Evolutionary conservation across 2,113 vertebrate species (phyloP), one percentile per base, ranked within the genome.

Genomic region (Taurulus bubalis): DNA sequence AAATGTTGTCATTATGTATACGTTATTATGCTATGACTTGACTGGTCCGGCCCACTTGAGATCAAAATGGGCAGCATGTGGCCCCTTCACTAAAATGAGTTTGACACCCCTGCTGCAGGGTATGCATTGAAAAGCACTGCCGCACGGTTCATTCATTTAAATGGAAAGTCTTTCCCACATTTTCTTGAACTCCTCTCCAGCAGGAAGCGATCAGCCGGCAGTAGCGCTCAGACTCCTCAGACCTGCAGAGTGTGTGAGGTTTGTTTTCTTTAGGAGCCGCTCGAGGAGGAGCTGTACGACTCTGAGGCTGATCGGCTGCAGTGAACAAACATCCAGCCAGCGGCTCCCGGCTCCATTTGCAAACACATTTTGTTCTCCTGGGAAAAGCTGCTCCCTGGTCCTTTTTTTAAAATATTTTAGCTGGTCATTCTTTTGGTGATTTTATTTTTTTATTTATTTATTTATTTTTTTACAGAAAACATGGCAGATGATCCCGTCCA

Each of bases 331-430:
- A 63, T 71, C 22, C 3, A 71, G 45, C 0, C 12, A 45, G 11
- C 58, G 11, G 51, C 12, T 83, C 82, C 66, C 63, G 38, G 77
- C 76, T 62, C 77, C 77, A 51, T 70, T 70, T 79, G 80, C 76
- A 30, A 81, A 66, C 83, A 56, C 40, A 53, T 84, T 87, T 89
- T 47, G 38, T 42, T 79, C 47, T 76, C 85, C 58, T 69, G 82
- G 47, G 85, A 90, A 83, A 80, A 87, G 58, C 68, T 67, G 36
- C 73, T 47, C 15, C 55, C 11, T 26, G 64, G 63, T 74, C 84
- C 75, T 69, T 53, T 51, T 49, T 42, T 75, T n/a, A n/a, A n/a
- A 72, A 77, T 70, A 75, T 55, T 72, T 77, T 22, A 74, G n/a
- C 79, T 5, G 10, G 45, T 64, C 67, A 20, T 22, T 62, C 63